phyloP scores from a whole-genome alignment of 2,888 invertebrate species.

The Lomographa bimaculata region DNA sequence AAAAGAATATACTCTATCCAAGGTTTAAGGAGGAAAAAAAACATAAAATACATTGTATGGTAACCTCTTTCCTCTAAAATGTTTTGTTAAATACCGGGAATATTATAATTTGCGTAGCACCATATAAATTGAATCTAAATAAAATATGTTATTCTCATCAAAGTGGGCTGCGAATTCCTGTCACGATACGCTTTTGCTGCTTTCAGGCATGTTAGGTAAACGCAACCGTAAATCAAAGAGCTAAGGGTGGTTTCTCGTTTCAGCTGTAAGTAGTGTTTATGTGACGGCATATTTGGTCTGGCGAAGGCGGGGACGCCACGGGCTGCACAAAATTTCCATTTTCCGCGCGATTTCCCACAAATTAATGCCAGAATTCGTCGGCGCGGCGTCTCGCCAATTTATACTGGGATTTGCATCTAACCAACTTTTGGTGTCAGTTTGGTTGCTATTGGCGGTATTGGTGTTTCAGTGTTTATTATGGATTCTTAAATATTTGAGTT shows the following conservation, averaged over 20 bases:
- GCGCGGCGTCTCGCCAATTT: slow-evolving; percentile 73
- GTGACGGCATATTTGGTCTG: slow-evolving; percentile 38
- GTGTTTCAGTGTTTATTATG: no score
- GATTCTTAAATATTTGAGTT: no score
- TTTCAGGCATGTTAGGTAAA: slow-evolving; percentile 19
- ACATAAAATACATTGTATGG: no score
- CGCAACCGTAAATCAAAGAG: slow-evolving; percentile 29
- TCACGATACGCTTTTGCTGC: slow-evolving; percentile 52
- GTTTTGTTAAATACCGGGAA: no score
- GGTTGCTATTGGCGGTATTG: slow-evolving; percentile 17
- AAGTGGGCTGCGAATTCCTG: slow-evolving; percentile 58
- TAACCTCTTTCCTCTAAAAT: no score
- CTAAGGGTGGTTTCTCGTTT: slow-evolving; percentile 40
- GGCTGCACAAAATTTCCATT: slow-evolving; percentile 83
- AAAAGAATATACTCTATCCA: no score
- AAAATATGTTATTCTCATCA: slow-evolving; percentile 46
- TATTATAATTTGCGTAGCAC: no score
- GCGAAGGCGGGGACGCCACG: slow-evolving; percentile 51
- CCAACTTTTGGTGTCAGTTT: slow-evolving; percentile 50
- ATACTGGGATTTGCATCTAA: slow-evolving; percentile 74
- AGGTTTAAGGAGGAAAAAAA: no score
- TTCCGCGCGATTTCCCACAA: slow-evolving; percentile 81
- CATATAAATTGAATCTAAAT: no score
- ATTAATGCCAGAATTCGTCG: slow-evolving; percentile 78
- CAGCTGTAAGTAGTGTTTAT: slow-evolving; percentile 24